These are phyloP conservation scores for Aurelia aurita DNA, from an alignment of 30 jellyfish, hydroid and myxozoan genomes.

Conservation along the genomic window DNA sequence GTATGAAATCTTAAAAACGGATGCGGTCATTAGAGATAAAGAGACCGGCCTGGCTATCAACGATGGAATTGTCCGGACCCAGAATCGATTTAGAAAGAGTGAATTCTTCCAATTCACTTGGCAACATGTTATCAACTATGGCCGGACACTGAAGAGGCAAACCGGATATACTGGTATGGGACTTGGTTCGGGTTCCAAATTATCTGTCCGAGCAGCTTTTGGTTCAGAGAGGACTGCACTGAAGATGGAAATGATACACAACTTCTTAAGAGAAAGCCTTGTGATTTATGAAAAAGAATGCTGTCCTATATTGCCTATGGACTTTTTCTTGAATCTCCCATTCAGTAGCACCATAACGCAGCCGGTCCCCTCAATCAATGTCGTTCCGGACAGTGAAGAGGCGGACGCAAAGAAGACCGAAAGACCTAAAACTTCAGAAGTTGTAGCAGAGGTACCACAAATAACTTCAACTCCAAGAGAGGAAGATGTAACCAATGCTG, in stretches of 20 bases:
- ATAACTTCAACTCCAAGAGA: slow-evolving; percentile 6
- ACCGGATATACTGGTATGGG: slow-evolving; percentile 71
- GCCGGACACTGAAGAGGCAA: slow-evolving; percentile 49
- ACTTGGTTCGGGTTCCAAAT: slow-evolving; percentile 31
- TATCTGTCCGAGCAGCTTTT: slow-evolving; percentile 58
- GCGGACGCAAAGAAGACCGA: slow-evolving; percentile 38
- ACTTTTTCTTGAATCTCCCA: slow-evolving; percentile 34
- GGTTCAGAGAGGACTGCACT: slow-evolving; percentile 36
- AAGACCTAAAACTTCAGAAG: background rate
- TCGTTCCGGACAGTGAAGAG: slow-evolving; percentile 28
- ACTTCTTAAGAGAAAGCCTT: slow-evolving; percentile 49
- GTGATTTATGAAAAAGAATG: slow-evolving; percentile 75
- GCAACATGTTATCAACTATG: slow-evolving; percentile 72
- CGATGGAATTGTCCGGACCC: slow-evolving; percentile 44
- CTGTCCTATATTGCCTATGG: slow-evolving; percentile 83
- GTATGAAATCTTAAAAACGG: slow-evolving; percentile 53
- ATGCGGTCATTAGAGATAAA: slow-evolving; percentile 21
- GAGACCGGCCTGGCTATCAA: slow-evolving; percentile 24
- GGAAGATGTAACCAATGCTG: slow-evolving; percentile 8
- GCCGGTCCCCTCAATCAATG: slow-evolving; percentile 34
- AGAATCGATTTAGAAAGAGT: slow-evolving; percentile 45
- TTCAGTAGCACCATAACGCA: slow-evolving; percentile 2
- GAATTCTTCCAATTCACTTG: slow-evolving; percentile 64
- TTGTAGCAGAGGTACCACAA: slow-evolving; percentile 1
- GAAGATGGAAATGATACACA: slow-evolving; percentile 48